phyloP scores from a whole-genome alignment of 2,888 invertebrate species.

The Thalpophila matura region DNA sequence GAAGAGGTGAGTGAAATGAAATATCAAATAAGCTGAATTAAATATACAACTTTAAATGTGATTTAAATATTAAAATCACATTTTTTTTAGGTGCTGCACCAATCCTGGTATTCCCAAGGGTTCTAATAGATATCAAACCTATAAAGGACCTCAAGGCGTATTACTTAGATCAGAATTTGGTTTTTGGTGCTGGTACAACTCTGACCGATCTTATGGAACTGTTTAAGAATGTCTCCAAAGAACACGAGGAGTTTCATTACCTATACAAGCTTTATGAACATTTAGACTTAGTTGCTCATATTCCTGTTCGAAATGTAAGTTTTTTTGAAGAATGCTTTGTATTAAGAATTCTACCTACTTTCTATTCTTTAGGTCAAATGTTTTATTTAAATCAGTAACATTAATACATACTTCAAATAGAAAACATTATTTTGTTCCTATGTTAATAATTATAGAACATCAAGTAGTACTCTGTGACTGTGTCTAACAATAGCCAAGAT shows the following conservation, averaged over 20 bases:
- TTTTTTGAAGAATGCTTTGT: neutral
- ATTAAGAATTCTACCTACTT: neutral
- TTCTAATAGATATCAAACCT: constrained; percentile 92
- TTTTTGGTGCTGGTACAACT: constrained; percentile 91
- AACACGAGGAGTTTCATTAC: constrained; percentile 89
- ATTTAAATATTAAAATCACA: neutral
- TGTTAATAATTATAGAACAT: too few relatives aligned
- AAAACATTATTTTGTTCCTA: too few relatives aligned
- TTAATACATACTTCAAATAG: too few relatives aligned
- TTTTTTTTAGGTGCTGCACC: constrained; percentile 81
- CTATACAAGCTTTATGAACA: constrained; percentile 91
- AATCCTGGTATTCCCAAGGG: constrained; percentile 80
- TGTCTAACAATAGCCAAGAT: too few relatives aligned
- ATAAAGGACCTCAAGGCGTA: constrained; percentile 90
- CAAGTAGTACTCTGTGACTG: too few relatives aligned
- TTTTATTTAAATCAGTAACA: too few relatives aligned
- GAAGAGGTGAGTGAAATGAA: constrained; percentile 87
- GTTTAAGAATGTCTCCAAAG: constrained; percentile 77
- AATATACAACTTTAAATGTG: too few relatives aligned
- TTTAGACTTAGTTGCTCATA: constrained; percentile 93
- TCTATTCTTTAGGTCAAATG: too few relatives aligned
- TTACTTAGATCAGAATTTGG: constrained; percentile 82
- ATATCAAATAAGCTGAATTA: too few relatives aligned
- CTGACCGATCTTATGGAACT: constrained; percentile 90
- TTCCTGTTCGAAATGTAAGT: constrained; percentile 94